Conservation (phyloP, 2,797 vertebrate species). For the Scleropages formosus region DNA sequence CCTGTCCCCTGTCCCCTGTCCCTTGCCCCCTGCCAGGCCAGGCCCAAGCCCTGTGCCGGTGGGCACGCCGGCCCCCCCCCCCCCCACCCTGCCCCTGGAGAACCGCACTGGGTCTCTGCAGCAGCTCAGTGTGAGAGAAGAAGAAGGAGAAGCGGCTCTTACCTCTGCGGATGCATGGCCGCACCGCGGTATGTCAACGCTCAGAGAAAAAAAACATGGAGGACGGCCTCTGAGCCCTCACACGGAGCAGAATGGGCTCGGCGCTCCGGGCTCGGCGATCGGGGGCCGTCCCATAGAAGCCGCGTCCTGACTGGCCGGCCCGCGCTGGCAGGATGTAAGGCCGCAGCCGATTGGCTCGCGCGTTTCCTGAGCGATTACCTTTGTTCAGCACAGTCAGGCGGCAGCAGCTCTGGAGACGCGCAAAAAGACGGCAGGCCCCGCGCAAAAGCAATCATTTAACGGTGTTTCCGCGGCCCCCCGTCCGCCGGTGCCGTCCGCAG, state of each 20-base stretch:
- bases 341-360: conserved; percentile 85
- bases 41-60: conserved; percentile 79
- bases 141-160: conserved; percentile 90
- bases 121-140: conserved; percentile 63
- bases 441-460: conserved; percentile 43
- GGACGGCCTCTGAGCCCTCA: conserved; percentile 95
- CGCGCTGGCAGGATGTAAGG: conserved; percentile 78
- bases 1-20: too few species aligned
- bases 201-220: conserved; percentile 99
- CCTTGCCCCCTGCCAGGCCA: conserved; percentile 52
- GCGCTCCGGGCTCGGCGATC: conserved; percentile 90
- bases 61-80: conserved; percentile 74
- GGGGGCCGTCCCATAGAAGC: conserved; percentile 81
- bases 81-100: conserved; percentile 46
- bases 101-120: conserved; percentile 76
- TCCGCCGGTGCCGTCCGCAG: conserved; percentile 25
- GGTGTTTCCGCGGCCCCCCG: conserved; percentile 24
- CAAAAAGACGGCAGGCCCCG: conserved; percentile 77
- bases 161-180: conserved; percentile 99
- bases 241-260: conserved; percentile 86
- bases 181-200: conserved; percentile 99
- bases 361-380: conserved; percentile 97
- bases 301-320: conserved; percentile 79
- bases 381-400: conserved; percentile 85
- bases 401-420: conserved; percentile 78